Base-by-base conservation (phyloP, 2,888 invertebrate species). In the Macaria notata region DNA sequence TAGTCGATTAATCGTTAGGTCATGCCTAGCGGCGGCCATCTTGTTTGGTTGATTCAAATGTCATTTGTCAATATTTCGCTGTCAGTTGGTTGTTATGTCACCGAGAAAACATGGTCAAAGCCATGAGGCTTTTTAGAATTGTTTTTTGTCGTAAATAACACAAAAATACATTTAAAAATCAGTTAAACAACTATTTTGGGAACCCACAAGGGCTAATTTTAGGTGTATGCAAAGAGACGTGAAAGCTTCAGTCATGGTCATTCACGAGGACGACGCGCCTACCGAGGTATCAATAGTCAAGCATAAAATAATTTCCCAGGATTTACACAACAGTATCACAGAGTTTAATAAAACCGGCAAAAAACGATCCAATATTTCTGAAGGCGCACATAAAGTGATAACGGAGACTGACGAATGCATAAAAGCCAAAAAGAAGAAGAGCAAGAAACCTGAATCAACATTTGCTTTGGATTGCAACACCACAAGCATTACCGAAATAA, bases 181-280 rank as follows among this genome's bases (percentile, higher is more conserved):
- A 36, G 7, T 36, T 6, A 36, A 36, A 36, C 3, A 19, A 19
- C 19, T 19, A 19, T 19, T 19, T 19, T 19, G 19, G 19, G 19
- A 19, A 19, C 19, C 19, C 19, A 19, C 19, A 19, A 19, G 19
- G 19, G 33, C 33, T 36, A 6, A 36, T 36, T 41, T 41, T 41
- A 2, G 31, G 45, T 48, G 29, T 45, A 19, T 48, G 43, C 9
- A 38, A 33, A n/a, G 31, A 7, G 45, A 48, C 8, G 33, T 45
- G 9, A 43, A 29, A 29, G 9, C 54, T 45, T 31, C 42, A 45
- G 59, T 46, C 44, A 84, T 85, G 86, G 76, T 83, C 31, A 76
- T 84, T 64, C 76, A 82, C 56, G 72, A 73, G 57, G 75, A 75
- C 30, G 66, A 52, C 6, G 73, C 61, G 47, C 71, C 76, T 1